Conservation (phyloP, 1,140 invertebrate species). For the Leguminivora glycinivorella region DNA sequence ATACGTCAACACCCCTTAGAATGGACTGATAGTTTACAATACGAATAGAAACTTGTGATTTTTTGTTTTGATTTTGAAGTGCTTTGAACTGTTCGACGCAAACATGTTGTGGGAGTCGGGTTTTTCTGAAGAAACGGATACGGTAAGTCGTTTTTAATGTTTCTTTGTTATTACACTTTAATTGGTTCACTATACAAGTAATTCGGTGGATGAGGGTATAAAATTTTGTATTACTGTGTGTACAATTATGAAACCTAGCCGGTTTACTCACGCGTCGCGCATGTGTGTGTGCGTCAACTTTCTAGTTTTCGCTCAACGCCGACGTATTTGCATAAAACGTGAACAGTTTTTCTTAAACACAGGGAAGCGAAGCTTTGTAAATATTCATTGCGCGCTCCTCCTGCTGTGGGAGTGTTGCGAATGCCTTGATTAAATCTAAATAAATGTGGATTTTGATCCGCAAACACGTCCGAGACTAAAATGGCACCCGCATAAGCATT, state of each 20-base stretch:
- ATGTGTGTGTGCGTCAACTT: conserved; percentile 71
- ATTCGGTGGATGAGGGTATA: not conserved
- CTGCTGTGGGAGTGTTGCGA: conserved; percentile 59
- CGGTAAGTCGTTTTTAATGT: conserved; percentile 57
- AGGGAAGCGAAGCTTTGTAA: conserved; percentile 46
- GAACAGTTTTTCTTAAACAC: conserved; percentile 75
- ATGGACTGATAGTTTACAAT: conserved; percentile 60
- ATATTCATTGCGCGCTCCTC: conserved; percentile 65
- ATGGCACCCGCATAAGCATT: not conserved
- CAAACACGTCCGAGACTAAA: conserved; percentile 31
- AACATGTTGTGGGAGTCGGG: conserved; percentile 71
- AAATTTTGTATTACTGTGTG: conserved; percentile 41
- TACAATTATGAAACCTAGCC: conserved; percentile 57
- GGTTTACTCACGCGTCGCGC: conserved; percentile 34
- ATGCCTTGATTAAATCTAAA: conserved; percentile 69
- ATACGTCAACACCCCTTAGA: conserved; percentile 48
- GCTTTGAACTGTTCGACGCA: conserved; percentile 56
- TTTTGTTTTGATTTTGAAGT: conserved; percentile 37
- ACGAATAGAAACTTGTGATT: conserved; percentile 16
- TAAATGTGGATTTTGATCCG: conserved; percentile 52
- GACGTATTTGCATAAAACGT: conserved; percentile 76
- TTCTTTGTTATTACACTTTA: conserved; percentile 35
- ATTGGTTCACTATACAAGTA: conserved; percentile 18
- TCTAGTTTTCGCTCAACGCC: conserved; percentile 75
- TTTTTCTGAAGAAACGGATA: conserved; percentile 66